Evolutionary conservation across 2,113 vertebrate species (phyloP).

Genomic region (Noturus placidus): DNA sequence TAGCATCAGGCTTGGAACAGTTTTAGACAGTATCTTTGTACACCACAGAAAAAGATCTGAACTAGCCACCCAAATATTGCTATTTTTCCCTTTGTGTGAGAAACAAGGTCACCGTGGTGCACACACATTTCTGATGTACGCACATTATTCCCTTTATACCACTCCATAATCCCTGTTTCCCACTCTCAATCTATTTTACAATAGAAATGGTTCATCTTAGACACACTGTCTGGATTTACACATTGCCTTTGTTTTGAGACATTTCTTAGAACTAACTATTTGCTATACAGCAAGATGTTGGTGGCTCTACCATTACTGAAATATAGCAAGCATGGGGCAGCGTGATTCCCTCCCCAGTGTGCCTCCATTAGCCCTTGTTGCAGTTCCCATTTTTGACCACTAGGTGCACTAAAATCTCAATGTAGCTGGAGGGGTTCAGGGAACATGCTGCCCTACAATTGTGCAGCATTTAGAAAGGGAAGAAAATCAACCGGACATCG

Average conservation of each 20-base stretch:
- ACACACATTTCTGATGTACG: not conserved
- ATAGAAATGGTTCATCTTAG: too few species aligned
- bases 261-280: not conserved
- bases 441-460: too few species aligned
- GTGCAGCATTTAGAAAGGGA: too few species aligned
- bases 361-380: not conserved
- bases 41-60: not conserved
- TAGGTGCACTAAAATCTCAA: too few species aligned
- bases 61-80: not conserved
- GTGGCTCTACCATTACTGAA: not conserved
- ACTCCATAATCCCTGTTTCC: not conserved
- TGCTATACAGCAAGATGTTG: not conserved
- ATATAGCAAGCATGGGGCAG: not conserved
- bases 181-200: too few species aligned
- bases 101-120: not conserved
- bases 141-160: not conserved
- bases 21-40: not conserved
- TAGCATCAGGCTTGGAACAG: not conserved
- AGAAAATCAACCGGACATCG: too few species aligned
- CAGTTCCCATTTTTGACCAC: not conserved
- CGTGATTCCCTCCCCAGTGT: too few species aligned
- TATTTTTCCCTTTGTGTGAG: not conserved
- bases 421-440: too few species aligned
- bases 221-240: not conserved
- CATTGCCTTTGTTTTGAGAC: not conserved